phyloP scores from a whole-genome alignment of 1,140 invertebrate genomes.

The Heliconius eleuchia region DNA sequence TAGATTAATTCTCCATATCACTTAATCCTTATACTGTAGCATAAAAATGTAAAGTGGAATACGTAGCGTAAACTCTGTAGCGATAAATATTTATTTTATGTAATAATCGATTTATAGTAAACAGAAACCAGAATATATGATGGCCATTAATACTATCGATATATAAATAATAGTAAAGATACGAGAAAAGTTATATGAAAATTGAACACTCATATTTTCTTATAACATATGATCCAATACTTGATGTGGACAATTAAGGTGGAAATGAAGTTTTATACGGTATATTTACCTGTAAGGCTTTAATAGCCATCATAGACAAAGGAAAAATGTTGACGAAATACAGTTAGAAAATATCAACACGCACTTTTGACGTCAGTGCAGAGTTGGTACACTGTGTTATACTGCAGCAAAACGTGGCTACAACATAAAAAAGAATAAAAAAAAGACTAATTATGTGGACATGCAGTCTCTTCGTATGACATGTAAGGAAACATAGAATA shows the following conservation, averaged over 20 bases:
- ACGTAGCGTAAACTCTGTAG: neutral
- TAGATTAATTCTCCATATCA: neutral
- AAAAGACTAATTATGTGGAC: no score
- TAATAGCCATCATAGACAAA: neutral
- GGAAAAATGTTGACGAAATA: neutral
- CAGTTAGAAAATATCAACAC: neutral
- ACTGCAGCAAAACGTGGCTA: no score
- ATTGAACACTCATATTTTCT: constrained; percentile 12
- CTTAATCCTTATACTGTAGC: neutral
- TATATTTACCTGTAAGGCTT: neutral
- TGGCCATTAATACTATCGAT: neutral
- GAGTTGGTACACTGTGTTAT: no score
- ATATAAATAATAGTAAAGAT: constrained; percentile 18
- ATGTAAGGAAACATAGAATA: no score
- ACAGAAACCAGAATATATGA: neutral
- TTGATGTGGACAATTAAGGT: constrained; percentile 1
- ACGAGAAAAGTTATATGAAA: constrained; percentile 14
- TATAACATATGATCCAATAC: constrained; percentile 22
- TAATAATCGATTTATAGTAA: constrained; percentile 12
- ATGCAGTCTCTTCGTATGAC: no score
- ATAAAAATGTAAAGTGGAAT: constrained; percentile 13
- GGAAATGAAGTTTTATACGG: constrained; percentile 13
- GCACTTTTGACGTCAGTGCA: neutral
- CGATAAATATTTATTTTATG: neutral
- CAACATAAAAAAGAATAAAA: no score